Conservation (phyloP, 2,888 invertebrate species). For the Allygus modestus region DNA sequence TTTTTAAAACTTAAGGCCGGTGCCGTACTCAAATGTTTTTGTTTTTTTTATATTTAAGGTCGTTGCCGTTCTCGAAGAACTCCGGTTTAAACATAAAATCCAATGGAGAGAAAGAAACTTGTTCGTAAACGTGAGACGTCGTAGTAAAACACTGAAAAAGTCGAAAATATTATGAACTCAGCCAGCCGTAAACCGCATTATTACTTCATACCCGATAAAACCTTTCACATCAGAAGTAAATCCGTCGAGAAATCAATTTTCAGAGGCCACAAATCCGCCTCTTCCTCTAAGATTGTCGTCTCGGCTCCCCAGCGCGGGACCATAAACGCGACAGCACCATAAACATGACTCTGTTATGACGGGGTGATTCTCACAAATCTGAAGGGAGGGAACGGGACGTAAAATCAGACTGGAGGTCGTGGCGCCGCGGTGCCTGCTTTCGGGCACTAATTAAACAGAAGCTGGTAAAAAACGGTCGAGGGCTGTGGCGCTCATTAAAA, state of each 20-base stretch:
- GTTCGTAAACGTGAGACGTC: too few species aligned
- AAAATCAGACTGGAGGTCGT: background rate
- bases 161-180: too few species aligned
- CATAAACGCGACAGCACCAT: background rate
- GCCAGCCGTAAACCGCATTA: too few species aligned
- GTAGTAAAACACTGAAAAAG: too few species aligned
- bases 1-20: too few species aligned
- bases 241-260: background rate
- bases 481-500: slow-evolving; percentile 15
- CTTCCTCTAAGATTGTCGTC: background rate
- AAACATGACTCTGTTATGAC: background rate
- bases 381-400: background rate
- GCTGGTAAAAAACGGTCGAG: background rate
- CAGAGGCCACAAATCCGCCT: background rate
- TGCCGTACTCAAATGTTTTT: too few species aligned
- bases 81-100: too few species aligned
- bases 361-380: background rate
- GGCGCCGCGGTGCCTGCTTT: background rate
- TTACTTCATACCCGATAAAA: background rate
- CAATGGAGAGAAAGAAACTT: too few species aligned
- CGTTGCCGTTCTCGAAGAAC: too few species aligned
- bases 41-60: too few species aligned
- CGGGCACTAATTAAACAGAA: background rate
- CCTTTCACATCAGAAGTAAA: background rate
- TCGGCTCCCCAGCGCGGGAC: background rate